Evolutionary conservation across 1,140 invertebrate genomes (phyloP).

Genomic region (Drosophila lacteicornis): DNA sequence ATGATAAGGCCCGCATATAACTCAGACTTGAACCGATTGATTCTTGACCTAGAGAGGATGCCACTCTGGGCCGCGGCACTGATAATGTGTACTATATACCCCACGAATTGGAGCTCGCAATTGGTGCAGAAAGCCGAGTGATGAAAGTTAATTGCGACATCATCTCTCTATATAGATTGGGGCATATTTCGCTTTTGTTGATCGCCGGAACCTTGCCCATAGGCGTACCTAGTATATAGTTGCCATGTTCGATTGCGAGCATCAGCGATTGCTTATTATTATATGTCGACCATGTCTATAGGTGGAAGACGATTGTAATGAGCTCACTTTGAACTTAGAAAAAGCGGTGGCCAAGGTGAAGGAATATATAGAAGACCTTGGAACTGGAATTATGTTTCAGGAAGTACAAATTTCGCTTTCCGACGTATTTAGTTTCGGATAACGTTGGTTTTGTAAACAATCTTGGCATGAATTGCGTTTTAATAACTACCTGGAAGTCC

Average conservation of each 20-base stretch:
- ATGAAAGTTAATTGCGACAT: slow-evolving; percentile 76
- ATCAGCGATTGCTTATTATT: slow-evolving; percentile 10
- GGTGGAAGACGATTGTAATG: slow-evolving; percentile 23
- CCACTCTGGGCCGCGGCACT: slow-evolving; percentile 40
- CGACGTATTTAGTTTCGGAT: neutral
- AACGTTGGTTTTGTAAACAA: slow-evolving; percentile 21
- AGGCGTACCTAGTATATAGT: slow-evolving; percentile 30
- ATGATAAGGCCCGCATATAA: slow-evolving; percentile 37
- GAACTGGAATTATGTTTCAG: slow-evolving; percentile 10
- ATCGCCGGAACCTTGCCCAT: slow-evolving; percentile 51
- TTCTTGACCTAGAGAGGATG: slow-evolving; percentile 80
- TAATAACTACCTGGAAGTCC: neutral
- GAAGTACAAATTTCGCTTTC: slow-evolving; percentile 27
- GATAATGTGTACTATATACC: slow-evolving; percentile 43
- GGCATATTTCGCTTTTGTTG: slow-evolving; percentile 8
- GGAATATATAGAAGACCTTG: slow-evolving; percentile 39
- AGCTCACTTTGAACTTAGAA: slow-evolving; percentile 49
- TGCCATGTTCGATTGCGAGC: slow-evolving; percentile 38
- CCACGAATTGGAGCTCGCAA: slow-evolving; percentile 55
- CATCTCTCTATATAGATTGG: slow-evolving; percentile 26
- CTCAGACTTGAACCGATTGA: slow-evolving; percentile 70
- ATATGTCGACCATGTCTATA: slow-evolving; percentile 7
- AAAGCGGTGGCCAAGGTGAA: slow-evolving; percentile 28
- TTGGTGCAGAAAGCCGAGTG: slow-evolving; percentile 77
- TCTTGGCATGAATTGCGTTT: slow-evolving; percentile 1